Evolutionary conservation across 2,888 invertebrate genomes (phyloP).

Genomic region (Drosophila paramelanica): DNA sequence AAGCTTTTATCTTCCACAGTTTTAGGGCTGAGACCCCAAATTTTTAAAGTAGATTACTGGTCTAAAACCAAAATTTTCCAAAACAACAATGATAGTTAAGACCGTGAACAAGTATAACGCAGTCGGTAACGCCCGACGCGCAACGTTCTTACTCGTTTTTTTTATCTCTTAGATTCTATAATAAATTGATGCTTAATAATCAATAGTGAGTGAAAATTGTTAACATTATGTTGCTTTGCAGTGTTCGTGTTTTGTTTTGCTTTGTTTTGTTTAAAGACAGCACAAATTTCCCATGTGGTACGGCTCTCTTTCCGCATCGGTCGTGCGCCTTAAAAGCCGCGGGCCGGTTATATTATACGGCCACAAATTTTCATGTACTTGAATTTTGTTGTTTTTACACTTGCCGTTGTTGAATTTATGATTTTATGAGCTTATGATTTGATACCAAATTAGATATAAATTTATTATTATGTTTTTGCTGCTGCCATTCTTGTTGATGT

Average conservation of each 20-base stretch:
- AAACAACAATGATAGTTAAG: too few species aligned
- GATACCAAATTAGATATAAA: slow-evolving; percentile 60
- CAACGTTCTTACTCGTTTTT: too few species aligned
- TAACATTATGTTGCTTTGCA: slow-evolving; percentile 1
- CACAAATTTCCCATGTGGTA: slow-evolving; percentile 38
- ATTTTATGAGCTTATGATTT: slow-evolving; percentile 70
- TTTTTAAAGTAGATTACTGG: too few species aligned
- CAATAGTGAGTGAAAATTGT: slow-evolving; percentile 16
- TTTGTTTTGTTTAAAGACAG: slow-evolving; percentile 7
- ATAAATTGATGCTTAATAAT: slow-evolving; percentile 12
- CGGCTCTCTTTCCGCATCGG: slow-evolving; percentile 14
- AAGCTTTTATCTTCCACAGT: too few species aligned
- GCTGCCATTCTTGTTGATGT: slow-evolving; percentile 8
- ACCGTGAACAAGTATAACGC: too few species aligned
- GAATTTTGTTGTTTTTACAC: slow-evolving; percentile 54
- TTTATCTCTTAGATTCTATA: not conserved
- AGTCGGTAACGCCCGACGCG: too few species aligned
- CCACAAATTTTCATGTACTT: slow-evolving; percentile 53
- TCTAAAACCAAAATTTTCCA: too few species aligned
- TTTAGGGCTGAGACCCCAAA: too few species aligned
- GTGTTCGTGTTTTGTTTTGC: not conserved
- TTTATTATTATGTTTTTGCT: slow-evolving; percentile 22
- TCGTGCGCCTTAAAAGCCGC: slow-evolving; percentile 35
- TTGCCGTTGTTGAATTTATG: slow-evolving; percentile 60
- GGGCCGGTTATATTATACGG: slow-evolving; percentile 34